phyloP scores from a whole-genome alignment of 2,888 invertebrate genomes.

The Fragum whitleyi region DNA sequence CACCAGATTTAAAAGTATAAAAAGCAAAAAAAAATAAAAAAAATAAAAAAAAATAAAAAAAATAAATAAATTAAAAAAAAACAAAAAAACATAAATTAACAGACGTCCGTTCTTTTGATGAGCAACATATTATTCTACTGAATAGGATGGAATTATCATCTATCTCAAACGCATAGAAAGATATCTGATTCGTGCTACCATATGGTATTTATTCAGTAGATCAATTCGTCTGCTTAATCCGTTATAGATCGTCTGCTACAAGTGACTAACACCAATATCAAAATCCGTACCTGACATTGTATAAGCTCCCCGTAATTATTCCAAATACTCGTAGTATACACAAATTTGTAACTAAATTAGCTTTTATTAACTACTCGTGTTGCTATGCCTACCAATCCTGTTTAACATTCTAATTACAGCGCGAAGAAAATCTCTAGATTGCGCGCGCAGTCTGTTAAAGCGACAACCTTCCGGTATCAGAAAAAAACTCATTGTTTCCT shows the following conservation, averaged over 20 bases:
- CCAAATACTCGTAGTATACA: background rate
- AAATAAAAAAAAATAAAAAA: no score
- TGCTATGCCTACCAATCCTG: slow-evolving; percentile 21
- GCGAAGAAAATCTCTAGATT: slow-evolving; percentile 14
- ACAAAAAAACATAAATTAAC: no score
- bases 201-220: slow-evolving; percentile 7
- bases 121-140: no score
- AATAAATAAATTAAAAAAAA: no score
- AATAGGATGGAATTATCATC: background rate
- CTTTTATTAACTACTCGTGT: slow-evolving; percentile 10
- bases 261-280: background rate
- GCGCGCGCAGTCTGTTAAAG: slow-evolving; percentile 10
- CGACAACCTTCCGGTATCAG: slow-evolving; percentile 11
- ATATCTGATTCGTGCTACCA: background rate
- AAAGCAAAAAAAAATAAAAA: no score
- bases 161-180: background rate
- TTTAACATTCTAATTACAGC: slow-evolving; percentile 23
- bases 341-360: slow-evolving; percentile 13
- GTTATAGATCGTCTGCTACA: background rate
- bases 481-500: background rate
- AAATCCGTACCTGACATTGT: slow-evolving; percentile 25
- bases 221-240: slow-evolving; percentile 5
- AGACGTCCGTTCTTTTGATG: no score
- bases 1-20: no score
- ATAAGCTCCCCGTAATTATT: background rate